Percentiles rank a stretch among this genome's conserved stretches.
Evolutionary conservation across 2,797 vertebrate species (phyloP).

Genomic region (Perodicticus potto): DNA sequence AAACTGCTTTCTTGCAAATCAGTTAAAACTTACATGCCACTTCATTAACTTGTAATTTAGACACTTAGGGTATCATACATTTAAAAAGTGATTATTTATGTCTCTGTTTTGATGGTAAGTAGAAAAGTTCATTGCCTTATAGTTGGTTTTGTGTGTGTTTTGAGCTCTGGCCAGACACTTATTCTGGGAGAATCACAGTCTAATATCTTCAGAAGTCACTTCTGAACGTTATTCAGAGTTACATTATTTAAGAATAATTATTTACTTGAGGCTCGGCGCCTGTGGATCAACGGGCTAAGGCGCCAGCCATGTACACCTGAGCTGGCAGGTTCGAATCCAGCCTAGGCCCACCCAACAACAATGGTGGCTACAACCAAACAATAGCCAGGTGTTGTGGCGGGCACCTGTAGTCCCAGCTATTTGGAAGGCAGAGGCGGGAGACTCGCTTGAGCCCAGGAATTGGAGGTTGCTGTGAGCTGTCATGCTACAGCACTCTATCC

Average conservation of each 20-base stretch:
- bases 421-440: too few relatives aligned
- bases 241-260: constrained; percentile 46
- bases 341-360: too few relatives aligned
- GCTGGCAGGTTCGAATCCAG: too few relatives aligned
- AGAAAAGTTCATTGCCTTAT: background rate
- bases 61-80: background rate
- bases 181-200: background rate
- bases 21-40: background rate
- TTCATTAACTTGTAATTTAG: constrained; percentile 31
- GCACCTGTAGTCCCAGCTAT: too few relatives aligned
- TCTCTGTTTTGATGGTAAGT: background rate
- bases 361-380: too few relatives aligned
- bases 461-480: too few relatives aligned
- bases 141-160: background rate
- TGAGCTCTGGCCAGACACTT: background rate
- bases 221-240: constrained; percentile 40
- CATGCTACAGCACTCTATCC: too few relatives aligned
- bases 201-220: background rate
- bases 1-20: background rate
- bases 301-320: too few relatives aligned
- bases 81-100: background rate
- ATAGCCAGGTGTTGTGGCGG: too few relatives aligned
- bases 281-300: too few relatives aligned
- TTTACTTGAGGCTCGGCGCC: too few relatives aligned
- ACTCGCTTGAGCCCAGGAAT: too few relatives aligned